phyloP scores from a whole-genome alignment of 2,888 invertebrate species.

The Amorpha juglandis region DNA sequence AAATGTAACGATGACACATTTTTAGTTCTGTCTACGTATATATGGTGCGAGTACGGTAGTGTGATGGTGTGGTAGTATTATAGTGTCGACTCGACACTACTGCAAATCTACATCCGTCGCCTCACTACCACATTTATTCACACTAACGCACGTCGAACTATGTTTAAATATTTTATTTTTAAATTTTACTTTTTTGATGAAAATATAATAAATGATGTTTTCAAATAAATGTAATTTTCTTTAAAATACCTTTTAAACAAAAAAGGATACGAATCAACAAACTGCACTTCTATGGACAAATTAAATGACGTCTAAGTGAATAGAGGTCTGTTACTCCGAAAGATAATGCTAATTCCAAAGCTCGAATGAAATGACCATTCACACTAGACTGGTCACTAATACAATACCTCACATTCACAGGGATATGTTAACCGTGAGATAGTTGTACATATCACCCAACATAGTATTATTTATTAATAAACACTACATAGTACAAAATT shows the following conservation, averaged over 20 bases:
- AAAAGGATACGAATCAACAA: too few species aligned
- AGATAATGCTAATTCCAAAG: too few species aligned
- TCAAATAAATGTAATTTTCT: constrained; percentile 65
- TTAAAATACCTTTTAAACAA: background rate
- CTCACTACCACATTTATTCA: constrained; percentile 58
- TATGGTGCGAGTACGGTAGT: constrained; percentile 52
- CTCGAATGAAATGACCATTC: too few species aligned
- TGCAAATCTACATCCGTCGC: constrained; percentile 33
- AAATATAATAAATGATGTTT: constrained; percentile 84
- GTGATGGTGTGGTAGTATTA: constrained; percentile 44
- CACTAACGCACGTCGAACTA: constrained; percentile 76
- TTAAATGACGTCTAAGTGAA: too few species aligned
- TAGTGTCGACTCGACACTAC: too few species aligned
- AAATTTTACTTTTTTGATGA: constrained; percentile 83
- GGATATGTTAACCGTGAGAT: too few species aligned
- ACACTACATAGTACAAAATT: background rate
- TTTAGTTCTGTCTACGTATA: constrained; percentile 73
- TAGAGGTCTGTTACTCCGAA: too few species aligned
- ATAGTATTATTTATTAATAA: too few species aligned
- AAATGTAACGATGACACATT: constrained; percentile 74
- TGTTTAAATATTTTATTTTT: constrained; percentile 82
- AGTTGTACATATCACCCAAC: too few species aligned
- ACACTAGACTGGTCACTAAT: too few species aligned
- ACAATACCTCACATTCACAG: too few species aligned
- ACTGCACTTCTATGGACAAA: too few species aligned